A percentile compares a stretch with the other conserved stretches of the same genome.
Evolutionary conservation across 2,888 invertebrate species (phyloP).

Genomic region (Deilephila porcellus): DNA sequence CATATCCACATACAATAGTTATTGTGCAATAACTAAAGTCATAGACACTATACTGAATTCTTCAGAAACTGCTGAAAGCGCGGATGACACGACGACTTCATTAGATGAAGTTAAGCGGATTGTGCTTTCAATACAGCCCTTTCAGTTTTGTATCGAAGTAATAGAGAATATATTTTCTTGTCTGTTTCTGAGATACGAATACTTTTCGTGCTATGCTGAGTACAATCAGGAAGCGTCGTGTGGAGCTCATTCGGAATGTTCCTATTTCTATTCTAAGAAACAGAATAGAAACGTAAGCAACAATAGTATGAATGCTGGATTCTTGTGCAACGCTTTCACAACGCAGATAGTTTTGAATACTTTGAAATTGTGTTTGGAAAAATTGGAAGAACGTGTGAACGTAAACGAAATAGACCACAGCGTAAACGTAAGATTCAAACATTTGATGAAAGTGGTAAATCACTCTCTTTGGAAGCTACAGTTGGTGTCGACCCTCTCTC

Average conservation of each 20-base stretch:
- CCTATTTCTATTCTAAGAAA: constrained; percentile 79
- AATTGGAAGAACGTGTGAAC: constrained; percentile 67
- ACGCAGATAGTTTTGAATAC: constrained; percentile 85
- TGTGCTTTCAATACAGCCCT: constrained; percentile 76
- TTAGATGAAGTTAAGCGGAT: constrained; percentile 79
- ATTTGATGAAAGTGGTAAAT: constrained; percentile 80
- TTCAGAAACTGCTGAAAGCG: constrained; percentile 61
- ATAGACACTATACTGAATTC: constrained; percentile 78
- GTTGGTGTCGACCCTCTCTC: constrained; percentile 85
- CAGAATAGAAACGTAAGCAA: constrained; percentile 57
- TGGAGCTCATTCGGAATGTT: constrained; percentile 78
- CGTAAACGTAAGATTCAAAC: constrained; percentile 60
- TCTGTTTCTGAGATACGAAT: constrained; percentile 87
- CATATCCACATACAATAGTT: constrained; percentile 79
- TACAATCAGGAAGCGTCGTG: constrained; percentile 75
- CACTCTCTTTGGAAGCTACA: constrained; percentile 91
- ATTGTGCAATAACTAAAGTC: constrained; percentile 79
- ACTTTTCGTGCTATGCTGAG: constrained; percentile 81
- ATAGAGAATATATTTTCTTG: constrained; percentile 90
- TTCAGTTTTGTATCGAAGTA: constrained; percentile 84
- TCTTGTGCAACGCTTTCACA: constrained; percentile 85
- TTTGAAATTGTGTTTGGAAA: constrained; percentile 82
- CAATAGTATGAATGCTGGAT: constrained; percentile 71
- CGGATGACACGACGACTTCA: constrained; percentile 68
- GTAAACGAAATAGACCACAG: constrained; percentile 58